Evolutionary conservation across 2,888 invertebrate genomes (phyloP), one percentile per base, ranked within the genome.

Genomic region (Caenorhabditis parvicauda): DNA sequence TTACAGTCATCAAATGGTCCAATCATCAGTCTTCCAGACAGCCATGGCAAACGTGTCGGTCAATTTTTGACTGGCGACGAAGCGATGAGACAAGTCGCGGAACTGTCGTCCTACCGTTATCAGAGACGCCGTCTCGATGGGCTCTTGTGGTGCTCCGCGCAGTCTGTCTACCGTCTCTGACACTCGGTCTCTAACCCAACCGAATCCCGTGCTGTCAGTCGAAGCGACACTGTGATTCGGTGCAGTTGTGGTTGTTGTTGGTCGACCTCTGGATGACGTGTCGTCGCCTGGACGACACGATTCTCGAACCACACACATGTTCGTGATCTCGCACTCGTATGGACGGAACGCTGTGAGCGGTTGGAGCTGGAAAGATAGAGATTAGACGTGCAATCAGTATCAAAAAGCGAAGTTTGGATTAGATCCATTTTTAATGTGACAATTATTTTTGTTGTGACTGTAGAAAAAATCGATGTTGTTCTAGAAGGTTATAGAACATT

Each of bases 161-260:
- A 55, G 51, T 55, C 56, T 42, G 44, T 72, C 72, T 2, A 72
- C 67, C 19, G 70, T 70, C 49, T 70, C 70, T 38, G 59, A 59
- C 28, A 70, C 70, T 37, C 68, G 37, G 35, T 72, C 72, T 12
- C 68, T 46, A 29, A 72, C 67, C 72, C 72, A 72, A 39, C 68
- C 64, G 4, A 70, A 42, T 2, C 70, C 63, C 22, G 64, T 61
- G n/a, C n/a, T n/a, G n/a, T n/a, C n/a, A n/a, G n/a, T n/a, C n/a
- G n/a, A n/a, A n/a, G n/a, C n/a, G n/a, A n/a, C n/a, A n/a, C n/a
- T n/a, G n/a, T n/a, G 50, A 64, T 66, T 6, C 6, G 68, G 60
- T 1, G 68, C 63, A 2, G 67, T 62, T 12, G 64, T 64, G 27
- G 50, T 61, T 27, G 54, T n/a, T 9, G 54, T 58, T 4, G 58